Conservation (phyloP, 2,888 invertebrate species). For the Nomada lathburiana region DNA sequence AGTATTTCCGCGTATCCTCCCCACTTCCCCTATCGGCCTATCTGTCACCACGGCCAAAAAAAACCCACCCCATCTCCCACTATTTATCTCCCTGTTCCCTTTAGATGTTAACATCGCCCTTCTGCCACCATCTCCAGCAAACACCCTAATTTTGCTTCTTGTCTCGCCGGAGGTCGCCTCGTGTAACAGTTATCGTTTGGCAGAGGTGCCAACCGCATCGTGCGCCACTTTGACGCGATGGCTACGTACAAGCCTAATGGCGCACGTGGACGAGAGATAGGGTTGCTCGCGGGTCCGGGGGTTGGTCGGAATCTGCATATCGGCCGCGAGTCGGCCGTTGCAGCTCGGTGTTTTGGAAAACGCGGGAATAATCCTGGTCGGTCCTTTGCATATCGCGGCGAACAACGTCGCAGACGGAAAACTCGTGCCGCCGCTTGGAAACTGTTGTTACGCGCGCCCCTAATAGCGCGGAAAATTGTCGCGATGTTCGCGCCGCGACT, state of each 20-base stretch:
- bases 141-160: background rate
- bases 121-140: slow-evolving; percentile 13
- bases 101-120: slow-evolving; percentile 5
- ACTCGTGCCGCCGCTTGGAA: slow-evolving; percentile 27
- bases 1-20: slow-evolving; percentile 34
- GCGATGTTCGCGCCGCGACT: slow-evolving; percentile 4
- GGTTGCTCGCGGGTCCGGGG: slow-evolving; percentile 11
- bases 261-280: slow-evolving; percentile 47
- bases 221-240: slow-evolving; percentile 69
- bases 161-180: slow-evolving; percentile 14
- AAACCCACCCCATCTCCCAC: slow-evolving; percentile 37
- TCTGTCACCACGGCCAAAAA: slow-evolving; percentile 38
- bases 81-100: slow-evolving; percentile 46
- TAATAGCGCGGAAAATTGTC: slow-evolving; percentile 61
- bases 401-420: slow-evolving; percentile 41
- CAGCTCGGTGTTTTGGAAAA: slow-evolving; percentile 61
- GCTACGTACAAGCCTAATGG: slow-evolving; percentile 64
- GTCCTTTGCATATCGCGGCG: slow-evolving; percentile 68
- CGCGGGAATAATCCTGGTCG: slow-evolving; percentile 59
- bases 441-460: slow-evolving; percentile 47
- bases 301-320: slow-evolving; percentile 56
- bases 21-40: slow-evolving; percentile 43
- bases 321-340: slow-evolving; percentile 48
- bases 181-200: slow-evolving; percentile 80
- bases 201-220: slow-evolving; percentile 77